These are phyloP conservation scores for Smittia aterrima DNA, from an alignment of 2,888 invertebrate species.

Conservation along the genomic window DNA sequence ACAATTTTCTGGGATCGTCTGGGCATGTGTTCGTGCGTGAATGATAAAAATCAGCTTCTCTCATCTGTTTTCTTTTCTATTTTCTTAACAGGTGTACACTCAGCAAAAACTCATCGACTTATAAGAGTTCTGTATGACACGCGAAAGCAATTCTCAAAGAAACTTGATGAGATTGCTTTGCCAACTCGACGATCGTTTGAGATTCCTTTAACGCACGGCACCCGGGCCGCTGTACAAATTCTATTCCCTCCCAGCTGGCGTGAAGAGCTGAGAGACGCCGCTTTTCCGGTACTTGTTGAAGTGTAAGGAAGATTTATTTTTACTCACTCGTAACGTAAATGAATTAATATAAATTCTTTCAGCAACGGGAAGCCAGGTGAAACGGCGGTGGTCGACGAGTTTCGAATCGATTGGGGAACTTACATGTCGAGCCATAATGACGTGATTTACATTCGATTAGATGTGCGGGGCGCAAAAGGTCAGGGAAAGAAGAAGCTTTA, in stretches of 20 bases:
- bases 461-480: conserved; percentile 81
- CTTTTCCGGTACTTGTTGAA: conserved; percentile 84
- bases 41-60: background rate
- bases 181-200: conserved; percentile 80
- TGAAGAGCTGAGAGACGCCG: conserved; percentile 79
- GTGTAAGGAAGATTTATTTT: conserved; percentile 60
- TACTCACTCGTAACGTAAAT: no score
- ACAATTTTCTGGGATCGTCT: conserved; percentile 10
- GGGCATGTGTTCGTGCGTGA: background rate
- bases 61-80: conserved; percentile 7
- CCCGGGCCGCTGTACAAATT: conserved; percentile 82
- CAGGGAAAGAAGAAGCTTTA: conserved; percentile 80
- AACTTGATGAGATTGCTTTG: conserved; percentile 74
- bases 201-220: conserved; percentile 81
- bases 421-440: conserved; percentile 89
- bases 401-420: conserved; percentile 85
- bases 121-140: conserved; percentile 75
- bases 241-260: conserved; percentile 86
- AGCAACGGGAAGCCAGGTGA: conserved; percentile 91
- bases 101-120: conserved; percentile 71
- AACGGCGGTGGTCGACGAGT: conserved; percentile 85
- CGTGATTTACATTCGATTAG: conserved; percentile 85
- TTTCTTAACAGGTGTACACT: conserved; percentile 59
- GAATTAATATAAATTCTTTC: conserved; percentile 44
- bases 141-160: conserved; percentile 63